Conservation (phyloP, 64 coral and sea anemone species). For the Orbicella faveolata region DNA sequence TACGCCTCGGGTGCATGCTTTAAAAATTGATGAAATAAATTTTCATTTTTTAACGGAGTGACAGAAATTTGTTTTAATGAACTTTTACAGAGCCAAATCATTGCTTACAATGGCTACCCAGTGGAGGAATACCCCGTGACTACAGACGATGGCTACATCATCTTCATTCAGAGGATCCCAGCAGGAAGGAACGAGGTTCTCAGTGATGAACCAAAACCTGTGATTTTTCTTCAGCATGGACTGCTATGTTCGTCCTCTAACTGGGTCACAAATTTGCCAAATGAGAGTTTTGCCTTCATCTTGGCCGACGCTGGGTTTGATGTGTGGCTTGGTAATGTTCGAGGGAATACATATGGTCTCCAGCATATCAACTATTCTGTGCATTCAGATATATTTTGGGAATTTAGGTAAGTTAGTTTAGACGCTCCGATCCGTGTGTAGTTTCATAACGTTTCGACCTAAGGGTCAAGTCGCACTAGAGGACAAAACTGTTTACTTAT, state of each 20-base stretch:
- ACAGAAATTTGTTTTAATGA: not conserved
- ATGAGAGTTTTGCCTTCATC: constrained; percentile 78
- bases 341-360: constrained; percentile 82
- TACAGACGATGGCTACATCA: constrained; percentile 85
- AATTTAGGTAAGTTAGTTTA: constrained; percentile 67
- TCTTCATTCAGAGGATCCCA: constrained; percentile 84
- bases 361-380: constrained; percentile 65
- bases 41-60: not conserved
- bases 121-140: constrained; percentile 75
- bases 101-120: constrained; percentile 85
- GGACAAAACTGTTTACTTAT: no score
- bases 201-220: constrained; percentile 9
- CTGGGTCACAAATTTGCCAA: constrained; percentile 77
- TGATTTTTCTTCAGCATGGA: constrained; percentile 75
- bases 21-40: not conserved
- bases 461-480: no score
- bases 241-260: constrained; percentile 52
- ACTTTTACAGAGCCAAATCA: constrained; percentile 77
- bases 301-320: constrained; percentile 83
- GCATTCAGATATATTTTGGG: constrained; percentile 84
- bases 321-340: constrained; percentile 88
- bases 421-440: no score
- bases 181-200: constrained; percentile 26
- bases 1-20: no score
- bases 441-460: no score